Evolutionary conservation across 1,140 invertebrate genomes (phyloP).

Genomic region (Panulirus ornatus): DNA sequence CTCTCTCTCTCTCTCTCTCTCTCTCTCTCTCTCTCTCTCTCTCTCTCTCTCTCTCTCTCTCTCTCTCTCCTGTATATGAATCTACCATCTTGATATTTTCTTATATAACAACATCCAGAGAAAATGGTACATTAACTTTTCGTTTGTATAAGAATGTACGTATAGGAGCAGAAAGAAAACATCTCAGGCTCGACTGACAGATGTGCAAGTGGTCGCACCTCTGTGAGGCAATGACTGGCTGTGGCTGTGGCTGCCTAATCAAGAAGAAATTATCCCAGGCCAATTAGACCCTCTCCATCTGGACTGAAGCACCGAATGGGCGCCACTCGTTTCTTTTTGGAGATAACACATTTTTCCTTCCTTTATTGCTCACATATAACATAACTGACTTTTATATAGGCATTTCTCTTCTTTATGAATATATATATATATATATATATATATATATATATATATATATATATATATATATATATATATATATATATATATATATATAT

Average conservation of each 20-base stretch:
- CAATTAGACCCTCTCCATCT: no score
- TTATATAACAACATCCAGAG: background rate
- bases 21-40: background rate
- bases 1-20: background rate
- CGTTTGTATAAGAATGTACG: no score
- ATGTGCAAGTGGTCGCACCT: background rate
- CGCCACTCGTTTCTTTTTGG: no score
- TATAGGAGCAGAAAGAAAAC: no score
- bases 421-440: background rate
- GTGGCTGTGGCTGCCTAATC: no score
- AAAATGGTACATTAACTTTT: no score
- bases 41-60: background rate
- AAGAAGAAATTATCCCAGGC: no score
- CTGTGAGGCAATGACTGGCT: background rate
- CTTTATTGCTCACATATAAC: no score
- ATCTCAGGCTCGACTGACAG: no score
- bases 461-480: background rate
- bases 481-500: background rate
- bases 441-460: background rate
- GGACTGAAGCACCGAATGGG: no score
- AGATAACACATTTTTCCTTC: no score
- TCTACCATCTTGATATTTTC: background rate
- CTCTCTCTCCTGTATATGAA: background rate
- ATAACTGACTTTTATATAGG: no score
- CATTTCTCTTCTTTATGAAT: background rate